Conservation (phyloP, 2,888 invertebrate species). For the Aleiodes alternator region DNA sequence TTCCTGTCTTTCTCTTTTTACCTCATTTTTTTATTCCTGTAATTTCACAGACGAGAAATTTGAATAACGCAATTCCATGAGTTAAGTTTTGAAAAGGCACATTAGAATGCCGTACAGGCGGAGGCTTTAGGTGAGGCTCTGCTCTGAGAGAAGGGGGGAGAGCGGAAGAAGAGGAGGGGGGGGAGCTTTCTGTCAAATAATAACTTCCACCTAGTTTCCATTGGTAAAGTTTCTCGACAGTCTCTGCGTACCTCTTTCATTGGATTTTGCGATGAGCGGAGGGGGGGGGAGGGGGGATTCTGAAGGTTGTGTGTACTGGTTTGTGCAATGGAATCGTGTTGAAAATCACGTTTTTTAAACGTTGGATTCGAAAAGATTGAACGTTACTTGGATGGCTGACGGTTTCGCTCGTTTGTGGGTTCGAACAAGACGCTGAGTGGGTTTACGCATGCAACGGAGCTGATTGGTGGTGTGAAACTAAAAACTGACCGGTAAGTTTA, state of each 20-base stretch:
- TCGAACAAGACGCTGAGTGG: too few relatives aligned
- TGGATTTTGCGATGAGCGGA: too few relatives aligned
- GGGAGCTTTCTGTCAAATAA: conserved; percentile 60
- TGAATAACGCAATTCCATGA: conserved; percentile 69
- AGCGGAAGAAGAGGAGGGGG: conserved; percentile 26
- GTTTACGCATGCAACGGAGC: too few relatives aligned
- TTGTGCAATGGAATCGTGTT: too few relatives aligned
- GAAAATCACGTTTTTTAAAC: too few relatives aligned
- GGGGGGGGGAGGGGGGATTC: too few relatives aligned
- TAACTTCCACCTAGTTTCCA: conserved; percentile 64
- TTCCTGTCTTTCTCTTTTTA: background rate
- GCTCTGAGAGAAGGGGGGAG: background rate
- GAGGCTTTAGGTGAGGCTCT: conserved; percentile 49
- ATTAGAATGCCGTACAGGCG: conserved; percentile 58
- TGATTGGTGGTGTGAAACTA: too few relatives aligned
- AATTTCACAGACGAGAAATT: conserved; percentile 56
- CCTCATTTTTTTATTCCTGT: conserved; percentile 7
- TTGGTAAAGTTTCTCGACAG: conserved; percentile 58
- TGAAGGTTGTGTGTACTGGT: background rate
- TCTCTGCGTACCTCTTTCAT: conserved; percentile 1
- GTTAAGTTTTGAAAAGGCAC: conserved; percentile 65
- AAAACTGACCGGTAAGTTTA: too few relatives aligned
- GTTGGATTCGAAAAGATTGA: too few relatives aligned
- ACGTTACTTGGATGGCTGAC: too few relatives aligned
- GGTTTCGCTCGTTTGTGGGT: too few relatives aligned